Evolutionary conservation across 1,140 invertebrate species (phyloP).

Genomic region (Phenacoccus solenopsis): DNA sequence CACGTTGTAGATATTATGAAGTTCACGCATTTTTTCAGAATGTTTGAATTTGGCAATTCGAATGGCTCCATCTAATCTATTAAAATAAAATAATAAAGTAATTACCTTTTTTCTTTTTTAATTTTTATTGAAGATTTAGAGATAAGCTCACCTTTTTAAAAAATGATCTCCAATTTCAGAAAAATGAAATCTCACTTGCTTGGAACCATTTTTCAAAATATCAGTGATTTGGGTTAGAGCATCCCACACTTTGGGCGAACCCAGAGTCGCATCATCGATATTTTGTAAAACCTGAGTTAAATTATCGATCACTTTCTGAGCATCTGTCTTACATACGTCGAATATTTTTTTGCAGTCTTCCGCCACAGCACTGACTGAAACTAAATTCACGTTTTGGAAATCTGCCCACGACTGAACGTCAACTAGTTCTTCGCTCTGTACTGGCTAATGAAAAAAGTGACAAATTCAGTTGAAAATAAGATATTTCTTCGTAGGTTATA

Average conservation of each 20-base stretch:
- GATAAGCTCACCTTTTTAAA: background rate
- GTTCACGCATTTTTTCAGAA: background rate
- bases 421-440: background rate
- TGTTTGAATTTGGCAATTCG: background rate
- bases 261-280: background rate
- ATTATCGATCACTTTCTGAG: background rate
- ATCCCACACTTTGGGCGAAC: background rate
- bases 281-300: background rate
- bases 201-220: background rate
- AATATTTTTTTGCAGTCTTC: background rate
- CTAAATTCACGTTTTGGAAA: background rate
- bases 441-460: too few relatives aligned
- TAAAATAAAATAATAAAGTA: background rate
- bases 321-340: background rate
- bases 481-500: too few relatives aligned
- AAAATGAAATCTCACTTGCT: background rate
- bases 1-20: background rate
- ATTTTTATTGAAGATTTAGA: background rate
- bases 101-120: too few relatives aligned
- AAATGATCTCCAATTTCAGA: background rate
- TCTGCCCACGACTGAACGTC: background rate
- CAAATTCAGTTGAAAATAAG: too few relatives aligned
- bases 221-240: background rate
- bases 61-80: background rate
- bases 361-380: background rate